Base-by-base conservation (phyloP, 2,797 vertebrate genomes). In the Menidia menidia region DNA sequence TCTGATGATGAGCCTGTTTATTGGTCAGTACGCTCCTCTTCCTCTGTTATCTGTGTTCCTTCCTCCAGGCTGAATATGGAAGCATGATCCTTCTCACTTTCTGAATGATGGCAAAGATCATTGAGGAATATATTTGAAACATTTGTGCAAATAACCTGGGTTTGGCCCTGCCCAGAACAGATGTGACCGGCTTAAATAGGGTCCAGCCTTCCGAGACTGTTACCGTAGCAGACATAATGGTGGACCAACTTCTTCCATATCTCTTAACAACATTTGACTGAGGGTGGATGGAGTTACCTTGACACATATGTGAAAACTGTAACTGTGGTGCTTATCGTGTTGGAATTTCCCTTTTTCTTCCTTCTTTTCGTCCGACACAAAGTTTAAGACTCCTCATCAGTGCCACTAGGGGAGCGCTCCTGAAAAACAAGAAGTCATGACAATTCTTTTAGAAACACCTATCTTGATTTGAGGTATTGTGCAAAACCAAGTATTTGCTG, bases 401-500 rank as follows among this genome's bases (percentile, higher is more conserved):
- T 96, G 89, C 95, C 96, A 82, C 95, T 97, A 84, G 95, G 95
- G 30, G 96, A 96, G 72, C 94, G 96, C 76, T 97, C 97, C 97
- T 98, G 83, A 31, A 83, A 82, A 73, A 70, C 42, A 77, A 3
- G 47, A 65, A 61, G 13, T 61, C 4, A 19, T 39, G 35, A 7
- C 2, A 39, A 39, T 39, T 25, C 44, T 16, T 44, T 44, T 16
- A n/a, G n/a, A 47, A 16, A 47, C 16, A 47, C n/a, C n/a, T 47
- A 47, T 5, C 15, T n/a, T n/a, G 44, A 8, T 47, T 47, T 47
- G 6, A n/a, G 7, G 35, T 39, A 1, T 39, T 10, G 7, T 47
- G 7, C 35, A n/a, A n/a, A 47, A 25, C 1, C 25, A 25, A 25
- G 25, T 25, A 2, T 1, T 25, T 25, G 25, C 25, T 25, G 1